Evolutionary conservation across 2,113 vertebrate genomes (phyloP), one percentile per base, ranked within the genome.

Genomic region (Serranochromis macrocephalus): DNA sequence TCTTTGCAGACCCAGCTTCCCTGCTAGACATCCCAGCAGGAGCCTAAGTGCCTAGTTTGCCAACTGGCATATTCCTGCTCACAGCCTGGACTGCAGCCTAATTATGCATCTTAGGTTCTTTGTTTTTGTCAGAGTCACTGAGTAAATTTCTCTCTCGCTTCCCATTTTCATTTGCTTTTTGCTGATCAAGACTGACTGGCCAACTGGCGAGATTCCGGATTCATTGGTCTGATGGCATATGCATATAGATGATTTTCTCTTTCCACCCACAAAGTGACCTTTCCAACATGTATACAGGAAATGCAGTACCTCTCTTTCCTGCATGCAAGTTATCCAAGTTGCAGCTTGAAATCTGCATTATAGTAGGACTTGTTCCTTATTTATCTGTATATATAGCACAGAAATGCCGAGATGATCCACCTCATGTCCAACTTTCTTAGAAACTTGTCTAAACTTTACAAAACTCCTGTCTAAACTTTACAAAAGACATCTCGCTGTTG

Each of bases 41-140:
- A 90, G 66, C 38, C 84, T 88, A 89, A 90, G 81, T 81, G 81
- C 55, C 49, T 78, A 51, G 21, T 87, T 89, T 92, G 93, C 92
- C 93, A 93, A 87, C 92, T 93, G 89, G 89, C 91, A 91, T 87
- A 80, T 89, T 89, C 83, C 81, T 85, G 63, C 80, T 83, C 54
- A 63, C 80, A 81, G 85, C 79, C 86, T 94, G 93, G 92, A 94
- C 84, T 3, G 17, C 40, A 84, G 91, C 92, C 92, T 91, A 93
- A 91, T 91, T 91, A 87, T 90, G 83, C 85, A 83, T 93, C 87
- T 92, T 91, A 88, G 79, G 42, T 87, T 91, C 87, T 91, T 90
- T 93, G 83, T 92, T 93, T 92, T 90, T 87, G 80, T 91, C 84
- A 66, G 79, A 87, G 83, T 78, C 68, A 68, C 85, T 61, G 82